Percentiles rank a stretch among this genome's conserved stretches.
Evolutionary conservation across 2,888 invertebrate genomes (phyloP).

Genomic region (Buathra laborator): DNA sequence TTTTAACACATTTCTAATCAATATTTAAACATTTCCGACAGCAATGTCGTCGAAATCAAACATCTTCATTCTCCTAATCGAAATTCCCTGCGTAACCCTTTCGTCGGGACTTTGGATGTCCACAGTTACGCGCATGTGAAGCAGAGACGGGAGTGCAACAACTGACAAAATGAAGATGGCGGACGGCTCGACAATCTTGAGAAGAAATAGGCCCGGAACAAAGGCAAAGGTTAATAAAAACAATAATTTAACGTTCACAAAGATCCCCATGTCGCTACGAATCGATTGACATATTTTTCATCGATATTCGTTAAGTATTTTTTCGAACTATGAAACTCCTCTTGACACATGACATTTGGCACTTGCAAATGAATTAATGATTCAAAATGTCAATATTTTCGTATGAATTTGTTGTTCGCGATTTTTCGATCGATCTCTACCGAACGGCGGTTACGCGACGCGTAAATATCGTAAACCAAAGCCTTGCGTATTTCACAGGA

Average conservation of each 20-base stretch:
- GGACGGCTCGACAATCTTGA: slow-evolving; percentile 92
- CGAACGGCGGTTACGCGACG: background rate
- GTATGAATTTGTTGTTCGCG: slow-evolving; percentile 52
- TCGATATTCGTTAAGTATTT: slow-evolving; percentile 17
- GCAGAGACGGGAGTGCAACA: slow-evolving; percentile 61
- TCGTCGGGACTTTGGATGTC: slow-evolving; percentile 2
- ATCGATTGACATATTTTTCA: slow-evolving; percentile 31
- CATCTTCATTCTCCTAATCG: too few species aligned
- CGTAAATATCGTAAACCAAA: background rate
- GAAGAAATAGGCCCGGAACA: slow-evolving; percentile 96
- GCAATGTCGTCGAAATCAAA: too few species aligned
- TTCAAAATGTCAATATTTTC: slow-evolving; percentile 50
- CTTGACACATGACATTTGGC: slow-evolving; percentile 49
- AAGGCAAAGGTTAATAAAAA: slow-evolving; percentile 91
- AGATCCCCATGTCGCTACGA: background rate
- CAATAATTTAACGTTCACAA: slow-evolving; percentile 15
- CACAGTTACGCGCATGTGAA: slow-evolving; percentile 32
- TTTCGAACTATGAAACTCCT: slow-evolving; percentile 19
- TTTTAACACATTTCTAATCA: too few species aligned
- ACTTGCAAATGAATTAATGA: slow-evolving; percentile 70
- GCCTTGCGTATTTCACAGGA: slow-evolving; percentile 88
- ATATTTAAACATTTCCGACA: too few species aligned
- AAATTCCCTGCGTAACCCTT: slow-evolving; percentile 35
- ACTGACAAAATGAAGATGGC: slow-evolving; percentile 91
- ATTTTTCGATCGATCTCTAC: slow-evolving; percentile 14